phyloP scores from a whole-genome alignment of 2,113 vertebrate species.

The Sprattus sprattus region DNA sequence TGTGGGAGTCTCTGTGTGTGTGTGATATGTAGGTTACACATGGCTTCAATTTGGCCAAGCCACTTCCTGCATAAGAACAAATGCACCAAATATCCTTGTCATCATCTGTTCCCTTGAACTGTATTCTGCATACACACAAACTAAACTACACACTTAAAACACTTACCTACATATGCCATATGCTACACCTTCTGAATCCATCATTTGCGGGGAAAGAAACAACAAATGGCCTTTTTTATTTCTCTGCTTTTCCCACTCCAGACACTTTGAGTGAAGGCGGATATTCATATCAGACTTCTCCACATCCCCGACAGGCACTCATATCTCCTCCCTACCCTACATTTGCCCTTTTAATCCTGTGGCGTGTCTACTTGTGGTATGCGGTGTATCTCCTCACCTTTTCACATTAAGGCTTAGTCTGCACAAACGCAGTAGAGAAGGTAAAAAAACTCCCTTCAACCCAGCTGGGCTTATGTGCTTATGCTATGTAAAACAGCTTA shows the following conservation, averaged over 20 bases:
- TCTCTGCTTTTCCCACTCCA: no score
- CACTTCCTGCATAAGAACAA: slow-evolving; percentile 48
- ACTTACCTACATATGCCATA: not conserved
- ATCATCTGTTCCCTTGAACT: slow-evolving; percentile 20
- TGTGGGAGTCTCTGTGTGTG: not conserved
- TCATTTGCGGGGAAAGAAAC: no score
- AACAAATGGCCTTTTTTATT: no score
- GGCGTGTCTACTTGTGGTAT: not conserved
- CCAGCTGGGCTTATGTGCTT: slow-evolving; percentile 29
- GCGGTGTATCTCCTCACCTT: slow-evolving; percentile 16
- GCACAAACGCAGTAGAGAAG: slow-evolving; percentile 34
- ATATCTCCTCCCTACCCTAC: not conserved
- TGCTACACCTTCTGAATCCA: no score
- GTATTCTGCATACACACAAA: not conserved
- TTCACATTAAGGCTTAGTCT: slow-evolving; percentile 38
- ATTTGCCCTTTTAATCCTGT: not conserved
- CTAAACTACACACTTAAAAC: not conserved
- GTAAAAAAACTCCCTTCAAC: not conserved
- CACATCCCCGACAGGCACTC: not conserved
- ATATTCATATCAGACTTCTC: not conserved
- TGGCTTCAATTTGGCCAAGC: slow-evolving; percentile 61
- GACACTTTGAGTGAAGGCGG: not conserved
- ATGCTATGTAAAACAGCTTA: slow-evolving; percentile 37
- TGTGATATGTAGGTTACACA: slow-evolving; percentile 54
- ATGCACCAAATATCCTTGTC: slow-evolving; percentile 40